Evolutionary conservation across 2,888 invertebrate genomes (phyloP), one percentile per base, ranked within the genome.

Genomic region (Pollenia labialis): DNA sequence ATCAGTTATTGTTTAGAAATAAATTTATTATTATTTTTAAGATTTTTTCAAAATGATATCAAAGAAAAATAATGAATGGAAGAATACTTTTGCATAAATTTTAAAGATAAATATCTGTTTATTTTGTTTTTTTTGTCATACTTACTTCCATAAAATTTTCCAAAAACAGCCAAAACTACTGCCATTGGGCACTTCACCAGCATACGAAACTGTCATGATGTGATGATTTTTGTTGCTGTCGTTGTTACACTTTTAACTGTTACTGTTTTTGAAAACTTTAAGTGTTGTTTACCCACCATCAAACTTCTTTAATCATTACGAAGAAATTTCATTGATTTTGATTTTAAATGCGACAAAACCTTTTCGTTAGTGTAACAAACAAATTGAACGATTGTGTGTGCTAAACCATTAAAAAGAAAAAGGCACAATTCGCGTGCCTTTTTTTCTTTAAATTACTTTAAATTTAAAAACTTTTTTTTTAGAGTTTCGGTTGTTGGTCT

Each of bases 151-250:
- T 91, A 97, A 95, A 93, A 97, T 97, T 94, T 96, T 96, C 97
- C 97, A 97, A 94, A 98, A 98, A 94, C 97, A 97, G 92, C 97
- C 97, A 93, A 98, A 98, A 94, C 96, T 97, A 95, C 97, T 97
- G 92, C 97, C 97, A 94, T 97, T 97, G 89, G 97, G 97, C 91
- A 97, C 97, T 94, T 97, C 97, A 92, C 97, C 97, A 91, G 97
- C 97, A 94, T 97, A 98, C 84, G 97, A 97, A 92, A 98, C 96
- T 92, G 97, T 97, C 98, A 98, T 98, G 76, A 97, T 98, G 77
- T 90, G 91, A 64, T 80, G 64, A 40, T 68, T 54, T 40, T 14
- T 54, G 62, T 46, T 60, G 62, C 54, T 58, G 48, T 68, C 79
- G 56, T 60, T n/a, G 32, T 32, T 11, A 68, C 18, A 72, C 56